A percentile compares a stretch with the other conserved stretches of the same genome.
These are phyloP conservation scores for Pelecanus crispus DNA, from an alignment of 2,113 vertebrate genomes.

Conservation along the genomic window DNA sequence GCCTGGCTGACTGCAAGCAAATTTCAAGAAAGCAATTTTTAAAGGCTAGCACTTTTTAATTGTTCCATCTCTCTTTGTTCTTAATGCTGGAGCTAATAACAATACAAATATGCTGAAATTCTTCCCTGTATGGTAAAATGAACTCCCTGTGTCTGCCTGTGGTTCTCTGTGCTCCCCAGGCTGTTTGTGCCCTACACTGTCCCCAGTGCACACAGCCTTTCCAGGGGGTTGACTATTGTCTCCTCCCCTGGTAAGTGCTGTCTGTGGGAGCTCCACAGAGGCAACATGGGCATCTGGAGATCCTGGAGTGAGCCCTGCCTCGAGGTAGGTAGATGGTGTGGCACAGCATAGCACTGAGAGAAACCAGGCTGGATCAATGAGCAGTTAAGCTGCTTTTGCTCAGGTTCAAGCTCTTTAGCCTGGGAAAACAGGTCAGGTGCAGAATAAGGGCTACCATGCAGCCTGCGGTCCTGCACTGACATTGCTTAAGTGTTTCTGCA, in stretches of 20 bases:
- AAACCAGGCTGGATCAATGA: background rate
- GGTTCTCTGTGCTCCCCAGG: background rate
- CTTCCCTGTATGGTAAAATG: background rate
- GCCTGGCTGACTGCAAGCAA: background rate
- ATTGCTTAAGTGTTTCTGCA: background rate
- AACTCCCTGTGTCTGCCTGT: background rate
- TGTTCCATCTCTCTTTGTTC: background rate
- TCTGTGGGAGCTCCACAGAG: background rate
- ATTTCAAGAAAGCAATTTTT: background rate
- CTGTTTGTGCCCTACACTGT: background rate
- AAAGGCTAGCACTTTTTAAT: background rate
- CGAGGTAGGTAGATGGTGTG: background rate
- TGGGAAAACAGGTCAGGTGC: background rate
- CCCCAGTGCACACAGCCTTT: background rate
- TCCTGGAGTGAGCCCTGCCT: background rate
- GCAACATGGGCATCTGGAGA: background rate
- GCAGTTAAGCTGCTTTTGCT: background rate
- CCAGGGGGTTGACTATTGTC: background rate
- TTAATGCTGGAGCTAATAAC: background rate
- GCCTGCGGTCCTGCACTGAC: background rate
- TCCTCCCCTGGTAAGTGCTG: background rate
- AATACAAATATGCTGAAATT: background rate
- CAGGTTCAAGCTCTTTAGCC: background rate
- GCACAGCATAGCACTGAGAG: accelerated
- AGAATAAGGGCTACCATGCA: background rate